phyloP scores from a whole-genome alignment of 2,113 vertebrate species.

The Prunella fulvescens region DNA sequence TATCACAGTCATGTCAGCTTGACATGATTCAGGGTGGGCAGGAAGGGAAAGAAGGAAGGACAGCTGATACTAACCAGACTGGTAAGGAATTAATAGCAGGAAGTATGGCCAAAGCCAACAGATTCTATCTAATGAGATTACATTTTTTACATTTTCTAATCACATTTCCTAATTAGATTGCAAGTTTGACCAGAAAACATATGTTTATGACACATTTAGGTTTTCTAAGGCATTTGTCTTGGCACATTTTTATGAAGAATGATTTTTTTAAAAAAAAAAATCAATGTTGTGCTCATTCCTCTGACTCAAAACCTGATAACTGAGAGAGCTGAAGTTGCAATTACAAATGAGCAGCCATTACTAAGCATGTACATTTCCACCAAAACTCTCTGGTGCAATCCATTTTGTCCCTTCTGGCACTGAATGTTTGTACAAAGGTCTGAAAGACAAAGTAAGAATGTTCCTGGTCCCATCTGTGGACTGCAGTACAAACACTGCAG shows the following conservation, averaged over 20 bases:
- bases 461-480: neutral
- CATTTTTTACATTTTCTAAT: constrained; percentile 44
- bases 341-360: neutral
- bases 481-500: neutral
- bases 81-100: constrained; percentile 29
- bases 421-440: neutral
- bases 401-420: neutral
- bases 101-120: constrained; percentile 17
- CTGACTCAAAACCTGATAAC: neutral
- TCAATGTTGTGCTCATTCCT: neutral
- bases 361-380: neutral
- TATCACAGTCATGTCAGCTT: neutral
- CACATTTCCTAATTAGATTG: constrained; percentile 27
- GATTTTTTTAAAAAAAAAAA: neutral
- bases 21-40: neutral
- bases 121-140: constrained; percentile 34
- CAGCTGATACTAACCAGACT: constrained; percentile 34
- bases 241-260: neutral
- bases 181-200: neutral
- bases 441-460: neutral
- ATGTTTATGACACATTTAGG: neutral
- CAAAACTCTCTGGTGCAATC: neutral
- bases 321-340: neutral
- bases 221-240: neutral
- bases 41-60: neutral